Percentiles rank a stretch among this genome's conserved stretches.
phyloP scores from a whole-genome alignment of 1,140 invertebrate species.

The Hormaphis cornu region DNA sequence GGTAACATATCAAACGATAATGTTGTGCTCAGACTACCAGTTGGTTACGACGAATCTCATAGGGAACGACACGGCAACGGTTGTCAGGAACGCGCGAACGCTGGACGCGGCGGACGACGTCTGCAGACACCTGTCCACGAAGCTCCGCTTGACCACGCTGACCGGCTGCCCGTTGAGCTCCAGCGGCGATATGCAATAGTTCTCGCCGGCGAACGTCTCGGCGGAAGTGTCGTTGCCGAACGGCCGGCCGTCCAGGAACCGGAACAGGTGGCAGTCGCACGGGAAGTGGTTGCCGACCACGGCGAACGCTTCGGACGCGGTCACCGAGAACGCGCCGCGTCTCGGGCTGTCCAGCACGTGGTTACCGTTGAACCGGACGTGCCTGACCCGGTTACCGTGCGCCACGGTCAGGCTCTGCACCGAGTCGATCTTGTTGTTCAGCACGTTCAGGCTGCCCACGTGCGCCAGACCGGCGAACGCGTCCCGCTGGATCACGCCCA shows the following conservation, averaged over 20 bases:
- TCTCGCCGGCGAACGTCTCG: conserved; percentile 59
- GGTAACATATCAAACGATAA: no score
- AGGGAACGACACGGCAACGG: no score
- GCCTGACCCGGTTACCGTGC: conserved; percentile 55
- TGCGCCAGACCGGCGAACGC: conserved; percentile 61
- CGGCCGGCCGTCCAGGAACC: conserved; percentile 60
- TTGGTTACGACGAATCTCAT: no score
- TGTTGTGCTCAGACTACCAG: no score
- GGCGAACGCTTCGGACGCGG: conserved; percentile 56
- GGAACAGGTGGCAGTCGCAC: conserved; percentile 69
- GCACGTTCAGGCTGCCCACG: conserved; percentile 59
- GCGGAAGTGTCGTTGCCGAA: conserved; percentile 49
- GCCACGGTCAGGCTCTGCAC: conserved; percentile 61
- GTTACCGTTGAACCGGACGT: conserved; percentile 64
- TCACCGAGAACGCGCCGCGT: conserved; percentile 46
- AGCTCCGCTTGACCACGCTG: conserved; percentile 49
- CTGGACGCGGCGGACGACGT: not conserved
- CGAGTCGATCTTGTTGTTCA: conserved; percentile 74
- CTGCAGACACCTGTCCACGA: not conserved
- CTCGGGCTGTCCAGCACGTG: conserved; percentile 65
- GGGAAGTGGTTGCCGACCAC: conserved; percentile 69
- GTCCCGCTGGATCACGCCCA: conserved; percentile 59
- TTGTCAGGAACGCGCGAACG: not conserved
- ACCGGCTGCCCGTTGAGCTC: conserved; percentile 66
- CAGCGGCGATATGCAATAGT: conserved; percentile 73